phyloP scores from a whole-genome alignment of 2,113 vertebrate species.

The Corythoichthys haematopterus region DNA sequence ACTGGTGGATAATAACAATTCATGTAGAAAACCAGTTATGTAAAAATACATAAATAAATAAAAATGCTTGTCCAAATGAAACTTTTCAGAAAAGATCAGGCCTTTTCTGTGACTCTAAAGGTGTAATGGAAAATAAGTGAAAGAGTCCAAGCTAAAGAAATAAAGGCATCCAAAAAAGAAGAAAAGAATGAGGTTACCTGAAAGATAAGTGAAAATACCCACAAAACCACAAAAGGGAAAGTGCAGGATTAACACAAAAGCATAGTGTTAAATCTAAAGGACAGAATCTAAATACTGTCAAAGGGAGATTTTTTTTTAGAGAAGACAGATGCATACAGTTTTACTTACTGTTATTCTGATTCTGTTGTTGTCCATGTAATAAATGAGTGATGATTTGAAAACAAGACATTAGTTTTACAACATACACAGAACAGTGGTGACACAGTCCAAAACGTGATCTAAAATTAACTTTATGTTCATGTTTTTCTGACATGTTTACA shows the following conservation, averaged over 20 bases:
- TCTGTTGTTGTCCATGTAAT: constrained; percentile 77
- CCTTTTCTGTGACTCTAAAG: constrained; percentile 47
- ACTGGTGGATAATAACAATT: constrained; percentile 29
- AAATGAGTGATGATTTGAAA: constrained; percentile 79
- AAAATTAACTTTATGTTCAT: neutral
- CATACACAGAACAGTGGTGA: constrained; percentile 71
- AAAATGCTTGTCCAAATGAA: constrained; percentile 24
- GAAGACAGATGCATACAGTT: constrained; percentile 59
- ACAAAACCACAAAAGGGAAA: constrained; percentile 49
- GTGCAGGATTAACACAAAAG: constrained; percentile 51
- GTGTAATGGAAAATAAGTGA: constrained; percentile 41
- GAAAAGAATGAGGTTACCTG: constrained; percentile 35
- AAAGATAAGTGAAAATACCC: constrained; percentile 38
- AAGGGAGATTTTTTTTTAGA: constrained; percentile 40
- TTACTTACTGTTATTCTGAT: constrained; percentile 76
- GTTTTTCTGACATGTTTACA: neutral
- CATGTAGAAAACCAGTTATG: constrained; percentile 31
- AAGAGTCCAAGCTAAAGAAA: constrained; percentile 34
- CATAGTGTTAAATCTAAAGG: constrained; percentile 39
- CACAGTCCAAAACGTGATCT: constrained; percentile 60
- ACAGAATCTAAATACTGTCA: constrained; percentile 46
- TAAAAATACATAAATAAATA: neutral
- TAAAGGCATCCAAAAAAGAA: constrained; percentile 49
- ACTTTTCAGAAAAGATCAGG: constrained; percentile 45
- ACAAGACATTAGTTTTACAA: constrained; percentile 80